phyloP scores from a whole-genome alignment of 1,140 invertebrate species.

The Drosophila melanogaster region Release_6_plus_ISO1_MT NT_037436.4:18609001-18609500 shows the following conservation, averaged over 20 bases:
- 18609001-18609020: too few species aligned
- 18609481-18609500: too few species aligned
- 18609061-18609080: too few species aligned
- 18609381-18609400: too few species aligned
- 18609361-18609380: slow-evolving; percentile 12
- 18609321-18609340: background rate
- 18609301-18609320: background rate
- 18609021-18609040: too few species aligned
- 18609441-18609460: too few species aligned
- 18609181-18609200: slow-evolving; percentile 92
- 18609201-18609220: slow-evolving; percentile 95
- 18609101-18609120: background rate
- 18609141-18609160: slow-evolving; percentile 95
- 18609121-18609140: background rate
- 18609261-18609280: slow-evolving; percentile 96
- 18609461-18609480: background rate
- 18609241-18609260: slow-evolving; percentile 96
- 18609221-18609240: slow-evolving; percentile 95
- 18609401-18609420: background rate
- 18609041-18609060: too few species aligned
- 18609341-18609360: slow-evolving; percentile 49
- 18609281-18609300: slow-evolving; percentile 91
- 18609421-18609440: too few species aligned
- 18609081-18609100: background rate
- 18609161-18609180: slow-evolving; percentile 97